These are phyloP conservation scores for Timema podura DNA, from an alignment of 2,888 invertebrate species.

Conservation along the genomic window DNA sequence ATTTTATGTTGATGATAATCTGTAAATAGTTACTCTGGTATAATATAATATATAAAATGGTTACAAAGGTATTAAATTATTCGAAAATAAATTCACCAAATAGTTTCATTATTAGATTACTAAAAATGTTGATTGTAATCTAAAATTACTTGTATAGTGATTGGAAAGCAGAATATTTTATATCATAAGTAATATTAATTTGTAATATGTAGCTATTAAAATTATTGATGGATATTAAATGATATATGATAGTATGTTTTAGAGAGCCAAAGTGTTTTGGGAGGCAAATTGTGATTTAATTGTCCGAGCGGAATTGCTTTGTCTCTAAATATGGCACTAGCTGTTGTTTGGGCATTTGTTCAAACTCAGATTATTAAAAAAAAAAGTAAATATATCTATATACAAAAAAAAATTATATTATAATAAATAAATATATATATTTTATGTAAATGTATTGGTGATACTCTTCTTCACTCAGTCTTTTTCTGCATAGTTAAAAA, in stretches of 20 bases:
- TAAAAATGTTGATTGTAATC: constrained; percentile 19
- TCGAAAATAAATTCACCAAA: constrained; percentile 28
- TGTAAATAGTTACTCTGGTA: constrained; percentile 25
- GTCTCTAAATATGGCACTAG: constrained; percentile 15
- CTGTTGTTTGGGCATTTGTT: constrained; percentile 23
- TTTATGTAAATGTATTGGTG: constrained; percentile 30
- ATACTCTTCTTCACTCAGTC: constrained; percentile 29
- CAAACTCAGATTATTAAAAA: constrained; percentile 23
- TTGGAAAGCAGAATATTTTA: constrained; percentile 29
- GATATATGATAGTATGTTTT: not conserved
- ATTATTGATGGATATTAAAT: constrained; percentile 22
- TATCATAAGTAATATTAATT: constrained; percentile 22
- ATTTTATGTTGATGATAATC: constrained; percentile 16
- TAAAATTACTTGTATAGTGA: constrained; percentile 24
- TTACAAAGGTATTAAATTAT: constrained; percentile 30
- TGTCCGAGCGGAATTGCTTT: constrained; percentile 17
- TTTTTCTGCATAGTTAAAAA: constrained; percentile 24
- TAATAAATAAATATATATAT: constrained; percentile 22
- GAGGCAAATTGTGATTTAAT: constrained; percentile 6
- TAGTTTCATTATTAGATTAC: constrained; percentile 24
- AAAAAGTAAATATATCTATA: constrained; percentile 24
- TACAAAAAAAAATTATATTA: constrained; percentile 22
- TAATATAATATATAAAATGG: constrained; percentile 23
- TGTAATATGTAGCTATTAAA: constrained; percentile 23
- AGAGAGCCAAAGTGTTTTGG: constrained; percentile 27